Base-by-base conservation (phyloP, 2,888 invertebrate species). In the Amorpha juglandis region DNA sequence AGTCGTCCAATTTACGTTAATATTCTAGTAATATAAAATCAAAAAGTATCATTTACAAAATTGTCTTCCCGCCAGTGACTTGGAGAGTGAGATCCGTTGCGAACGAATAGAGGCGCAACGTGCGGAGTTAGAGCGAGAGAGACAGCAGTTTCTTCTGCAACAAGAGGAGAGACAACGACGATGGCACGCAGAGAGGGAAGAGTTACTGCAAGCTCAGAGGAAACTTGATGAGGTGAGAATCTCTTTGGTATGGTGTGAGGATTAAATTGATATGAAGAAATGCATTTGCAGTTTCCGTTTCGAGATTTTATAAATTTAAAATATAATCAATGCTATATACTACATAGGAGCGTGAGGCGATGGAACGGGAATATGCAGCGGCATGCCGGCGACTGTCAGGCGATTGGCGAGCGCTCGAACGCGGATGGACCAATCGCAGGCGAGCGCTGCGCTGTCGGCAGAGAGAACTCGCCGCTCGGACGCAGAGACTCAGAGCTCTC, bases 301-400 rank as follows among this genome's bases (percentile, higher is more conserved):
- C n/a, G 7, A 16, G 38, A 14, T 4, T n/a, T 48, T 1, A 1
- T 0, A 7, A n/a, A 16, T 33, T 14, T 4, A 33, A 12, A 38
- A n/a, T 19, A 11, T 33, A 33, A 27, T 8, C 16, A 35, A 21
- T 7, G 16, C 12, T 12, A 8, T 7, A 4, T 38, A 19, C 7
- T 45, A 9, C 0, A 0, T 42, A 93, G 93, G 93, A 95, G 80
- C 93, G 95, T 0, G 87, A 88, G 75, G 95, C 89, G 74, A 94
- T 95, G 93, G 95, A 95, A 78, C 90, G 95, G 69, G 96, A 96
- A 79, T 96, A 96, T 91, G 95, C 95, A 4, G 94, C 95, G 0
- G 96, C 96, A 64, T 95, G 95, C 71, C 84, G 92, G 6, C 89
- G 92, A 14, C 86, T 86, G 79, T 94, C 89, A 67, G 94, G 91